Conservation (phyloP, 2,888 invertebrate genomes). For the Pasiphila rectangulata region DNA sequence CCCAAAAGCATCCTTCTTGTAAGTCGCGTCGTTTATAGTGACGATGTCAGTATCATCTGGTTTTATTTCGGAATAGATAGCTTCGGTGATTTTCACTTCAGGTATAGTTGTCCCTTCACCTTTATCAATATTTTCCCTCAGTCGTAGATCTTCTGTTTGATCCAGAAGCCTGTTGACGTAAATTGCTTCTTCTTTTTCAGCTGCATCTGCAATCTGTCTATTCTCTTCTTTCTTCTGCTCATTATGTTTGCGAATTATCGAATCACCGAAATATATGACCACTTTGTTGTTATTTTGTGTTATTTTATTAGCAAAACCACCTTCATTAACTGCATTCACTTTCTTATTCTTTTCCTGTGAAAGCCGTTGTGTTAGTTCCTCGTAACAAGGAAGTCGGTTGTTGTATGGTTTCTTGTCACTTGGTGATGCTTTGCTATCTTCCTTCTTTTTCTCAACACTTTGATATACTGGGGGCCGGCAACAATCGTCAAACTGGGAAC, state of each 20-base stretch:
- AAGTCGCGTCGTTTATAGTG: conserved; percentile 65
- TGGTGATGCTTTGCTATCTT: conserved; percentile 51
- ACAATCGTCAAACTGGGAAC: conserved; percentile 62
- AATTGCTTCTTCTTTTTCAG: conserved; percentile 65
- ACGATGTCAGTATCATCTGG: conserved; percentile 52
- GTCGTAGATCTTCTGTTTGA: conserved; percentile 58
- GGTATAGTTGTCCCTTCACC: conserved; percentile 51
- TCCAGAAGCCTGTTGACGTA: conserved; percentile 67
- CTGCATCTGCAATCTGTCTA: conserved; percentile 45
- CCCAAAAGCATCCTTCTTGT: conserved; percentile 67
- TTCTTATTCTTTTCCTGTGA: conserved; percentile 75
- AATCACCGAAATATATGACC: conserved; percentile 87
- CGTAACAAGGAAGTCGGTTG: conserved; percentile 73
- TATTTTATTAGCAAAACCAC: conserved; percentile 67
- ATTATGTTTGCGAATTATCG: conserved; percentile 77
- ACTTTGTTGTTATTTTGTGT: conserved; percentile 83
- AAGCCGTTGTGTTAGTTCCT: conserved; percentile 67
- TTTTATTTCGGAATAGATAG: conserved; percentile 69
- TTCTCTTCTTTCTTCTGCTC: conserved; percentile 69
- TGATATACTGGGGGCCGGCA: conserved; percentile 71
- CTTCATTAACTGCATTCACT: conserved; percentile 54
- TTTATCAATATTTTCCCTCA: conserved; percentile 58
- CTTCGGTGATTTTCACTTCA: conserved; percentile 68
- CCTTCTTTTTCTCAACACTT: conserved; percentile 70
- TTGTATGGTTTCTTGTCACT: conserved; percentile 63